Evolutionary conservation across 2,888 invertebrate genomes (phyloP).

Genomic region (Stenolophus ochropezus): DNA sequence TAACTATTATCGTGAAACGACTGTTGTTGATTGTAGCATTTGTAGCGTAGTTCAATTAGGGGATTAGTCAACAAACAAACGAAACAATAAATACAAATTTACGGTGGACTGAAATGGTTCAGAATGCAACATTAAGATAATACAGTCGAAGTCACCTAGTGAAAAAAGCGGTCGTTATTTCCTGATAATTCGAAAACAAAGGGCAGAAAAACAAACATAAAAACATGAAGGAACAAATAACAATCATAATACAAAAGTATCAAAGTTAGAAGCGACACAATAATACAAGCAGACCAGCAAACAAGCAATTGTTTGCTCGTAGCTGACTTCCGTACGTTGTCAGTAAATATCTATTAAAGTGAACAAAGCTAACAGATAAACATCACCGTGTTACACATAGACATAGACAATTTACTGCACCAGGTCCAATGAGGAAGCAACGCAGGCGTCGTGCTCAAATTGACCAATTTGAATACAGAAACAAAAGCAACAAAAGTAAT

Average conservation of each 20-base stretch:
- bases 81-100: no score
- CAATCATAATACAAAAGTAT: slow-evolving; percentile 36
- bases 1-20: no score
- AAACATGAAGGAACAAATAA: slow-evolving; percentile 21
- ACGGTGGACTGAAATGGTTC: no score
- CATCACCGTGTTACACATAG: slow-evolving; percentile 40
- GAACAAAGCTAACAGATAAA: slow-evolving; percentile 52
- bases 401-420: slow-evolving; percentile 38
- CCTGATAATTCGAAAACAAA: slow-evolving; percentile 31
- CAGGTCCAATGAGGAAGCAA: slow-evolving; percentile 13
- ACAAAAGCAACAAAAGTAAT: slow-evolving; percentile 39
- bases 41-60: no score
- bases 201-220: slow-evolving; percentile 16
- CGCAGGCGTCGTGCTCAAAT: slow-evolving; percentile 9
- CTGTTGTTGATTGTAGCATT: no score
- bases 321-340: slow-evolving; percentile 30
- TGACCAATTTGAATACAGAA: slow-evolving; percentile 43
- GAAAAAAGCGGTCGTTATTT: slow-evolving; percentile 23
- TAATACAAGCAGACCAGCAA: slow-evolving; percentile 32
- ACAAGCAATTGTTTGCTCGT: slow-evolving; percentile 45
- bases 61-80: no score
- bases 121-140: neutral
- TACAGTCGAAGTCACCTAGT: neutral
- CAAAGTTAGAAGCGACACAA: slow-evolving; percentile 28
- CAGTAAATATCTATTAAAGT: slow-evolving; percentile 53